These are phyloP conservation scores for Porites lutea DNA, from an alignment of 64 coral and sea anemone genomes.

Conservation along the genomic window DNA sequence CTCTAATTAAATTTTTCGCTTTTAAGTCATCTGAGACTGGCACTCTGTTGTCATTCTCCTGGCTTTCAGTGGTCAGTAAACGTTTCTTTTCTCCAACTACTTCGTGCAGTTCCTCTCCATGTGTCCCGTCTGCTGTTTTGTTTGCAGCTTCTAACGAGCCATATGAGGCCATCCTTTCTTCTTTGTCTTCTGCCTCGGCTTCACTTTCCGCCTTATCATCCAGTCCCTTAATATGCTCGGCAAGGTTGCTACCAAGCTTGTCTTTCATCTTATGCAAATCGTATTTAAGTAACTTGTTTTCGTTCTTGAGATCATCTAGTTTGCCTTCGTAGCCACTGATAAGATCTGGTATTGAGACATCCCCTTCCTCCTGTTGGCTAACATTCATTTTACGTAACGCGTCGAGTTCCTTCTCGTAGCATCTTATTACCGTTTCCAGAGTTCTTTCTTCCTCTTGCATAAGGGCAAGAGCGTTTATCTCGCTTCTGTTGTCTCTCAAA, in stretches of 20 bases:
- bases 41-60: not conserved
- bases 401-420: conserved; percentile 47
- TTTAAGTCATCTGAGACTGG: not conserved
- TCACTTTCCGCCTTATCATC: not conserved
- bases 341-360: conserved; percentile 32
- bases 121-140: not conserved
- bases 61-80: not conserved
- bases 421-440: conserved; percentile 25
- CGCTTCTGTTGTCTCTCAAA: not conserved
- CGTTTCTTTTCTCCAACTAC: no score
- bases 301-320: conserved; percentile 18
- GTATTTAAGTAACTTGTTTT: not conserved
- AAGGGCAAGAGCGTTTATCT: conserved; percentile 28
- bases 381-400: not conserved
- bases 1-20: not conserved
- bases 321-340: conserved; percentile 47
- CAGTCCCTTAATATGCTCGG: not conserved
- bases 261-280: not conserved
- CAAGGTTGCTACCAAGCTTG: conserved; percentile 26
- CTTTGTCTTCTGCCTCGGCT: not conserved
- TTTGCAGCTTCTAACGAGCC: not conserved
- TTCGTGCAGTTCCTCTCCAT: not conserved
- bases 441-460: conserved; percentile 32
- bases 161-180: not conserved
- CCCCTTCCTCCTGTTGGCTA: not conserved